Evolutionary conservation across 1,140 invertebrate genomes (phyloP), one percentile per base, ranked within the genome.

Genomic region (Atta cephalotes): DNA sequence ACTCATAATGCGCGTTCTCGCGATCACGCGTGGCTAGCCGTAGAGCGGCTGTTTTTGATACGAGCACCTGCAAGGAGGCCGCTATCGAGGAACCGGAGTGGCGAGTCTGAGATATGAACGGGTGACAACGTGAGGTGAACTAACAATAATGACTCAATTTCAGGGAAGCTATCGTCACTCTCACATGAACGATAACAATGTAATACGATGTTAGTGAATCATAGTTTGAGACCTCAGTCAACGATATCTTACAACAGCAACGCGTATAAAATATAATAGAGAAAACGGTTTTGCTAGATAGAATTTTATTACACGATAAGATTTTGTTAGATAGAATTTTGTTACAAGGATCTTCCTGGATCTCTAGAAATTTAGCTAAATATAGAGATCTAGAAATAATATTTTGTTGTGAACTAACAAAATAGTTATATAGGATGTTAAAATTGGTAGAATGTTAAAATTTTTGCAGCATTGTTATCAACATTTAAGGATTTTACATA

Each of bases 81-180:
- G 31, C 62, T 56, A 25, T 80, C 31, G 53, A 7, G 25, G n/a
- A 31, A 21, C 39, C 39, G 28, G 70, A 63, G 70, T 62, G 56
- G n/a, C 56, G 39, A 21, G 31, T 35, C 35, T 49, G 6, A 74
- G 53, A 82, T 25, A 56, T 16, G 25, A 2, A 16, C 21, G 51
- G 56, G 56, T 39, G 78, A 81, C 28, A 81, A 51, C 56, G 79
- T 35, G 68, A 62, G 12, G 16, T 80, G 63, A 68, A 62, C 21
- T 62, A 84, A 84, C 60, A 84, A 74, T 28, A 84, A 14, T 16
- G 68, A 62, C 12, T 74, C 53, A 70, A 28, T 84, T 76, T 74
- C 80, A 74, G 35, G 25, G 7, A 60, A 76, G 31, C 18, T 71
- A 58, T 71, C 51, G 18, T 16, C 49, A 28, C 16, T 53, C 28